phyloP scores from a whole-genome alignment of 1,140 invertebrate species.

The Cotesia chilonis region DNA sequence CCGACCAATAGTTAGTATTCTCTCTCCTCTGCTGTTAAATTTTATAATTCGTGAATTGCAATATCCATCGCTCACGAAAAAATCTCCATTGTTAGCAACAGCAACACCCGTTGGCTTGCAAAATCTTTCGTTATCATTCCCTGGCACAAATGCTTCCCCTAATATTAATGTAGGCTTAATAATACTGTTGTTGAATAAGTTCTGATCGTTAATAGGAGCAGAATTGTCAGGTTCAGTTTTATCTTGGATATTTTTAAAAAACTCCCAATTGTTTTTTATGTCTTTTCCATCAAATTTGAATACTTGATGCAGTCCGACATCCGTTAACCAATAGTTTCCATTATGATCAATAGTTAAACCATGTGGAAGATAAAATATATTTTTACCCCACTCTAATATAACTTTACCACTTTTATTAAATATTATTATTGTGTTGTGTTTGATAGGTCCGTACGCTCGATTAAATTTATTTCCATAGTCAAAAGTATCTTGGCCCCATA shows the following conservation, averaged over 20 bases:
- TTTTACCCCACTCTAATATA: conserved; percentile 80
- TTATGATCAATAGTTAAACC: conserved; percentile 86
- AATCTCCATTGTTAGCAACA: conserved; percentile 81
- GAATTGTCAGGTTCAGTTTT: conserved; percentile 52
- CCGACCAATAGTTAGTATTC: conserved; percentile 73
- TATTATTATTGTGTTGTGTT: conserved; percentile 76
- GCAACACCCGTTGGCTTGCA: conserved; percentile 95
- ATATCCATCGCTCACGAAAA: conserved; percentile 95
- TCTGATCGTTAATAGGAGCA: conserved; percentile 35
- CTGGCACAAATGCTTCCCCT: conserved; percentile 74
- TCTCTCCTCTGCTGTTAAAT: conserved; percentile 76
- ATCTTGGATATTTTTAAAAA: conserved; percentile 50
- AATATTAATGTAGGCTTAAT: conserved; percentile 55
- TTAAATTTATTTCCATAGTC: conserved; percentile 70
- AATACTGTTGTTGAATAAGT: conserved; percentile 47
- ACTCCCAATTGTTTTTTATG: conserved; percentile 46
- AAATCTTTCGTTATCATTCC: conserved; percentile 80
- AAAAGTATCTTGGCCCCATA: conserved; percentile 79
- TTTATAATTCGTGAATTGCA: conserved; percentile 93
- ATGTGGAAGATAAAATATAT: conserved; percentile 93
- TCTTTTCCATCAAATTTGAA: conserved; percentile 73
- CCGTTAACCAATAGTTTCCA: conserved; percentile 90
- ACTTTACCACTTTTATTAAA: conserved; percentile 75
- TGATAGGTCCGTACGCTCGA: conserved; percentile 74
- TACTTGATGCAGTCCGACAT: conserved; percentile 93